Conservation (phyloP, 2,113 vertebrate species). For the Orycteropus afer region DNA sequence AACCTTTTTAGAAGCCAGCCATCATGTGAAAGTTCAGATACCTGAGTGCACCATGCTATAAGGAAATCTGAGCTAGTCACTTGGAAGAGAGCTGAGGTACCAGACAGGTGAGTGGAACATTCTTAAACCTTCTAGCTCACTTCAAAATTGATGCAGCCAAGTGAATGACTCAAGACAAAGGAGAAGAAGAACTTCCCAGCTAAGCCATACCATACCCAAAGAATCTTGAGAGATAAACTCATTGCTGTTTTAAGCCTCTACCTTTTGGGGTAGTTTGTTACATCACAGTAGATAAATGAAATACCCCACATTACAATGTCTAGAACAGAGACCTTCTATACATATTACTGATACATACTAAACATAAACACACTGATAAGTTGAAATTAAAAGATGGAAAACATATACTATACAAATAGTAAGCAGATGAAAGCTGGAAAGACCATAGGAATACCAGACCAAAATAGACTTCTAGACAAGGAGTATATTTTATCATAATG, state of each 20-base stretch:
- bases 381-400: neutral
- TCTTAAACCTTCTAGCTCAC: neutral
- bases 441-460: neutral
- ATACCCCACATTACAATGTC: neutral
- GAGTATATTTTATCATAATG: neutral
- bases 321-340: neutral
- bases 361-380: neutral
- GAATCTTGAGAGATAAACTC: constrained; percentile 7
- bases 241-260: neutral
- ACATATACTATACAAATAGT: neutral
- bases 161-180: neutral
- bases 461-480: constrained; percentile 16
- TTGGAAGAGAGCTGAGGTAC: neutral
- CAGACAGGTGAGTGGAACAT: neutral
- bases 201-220: neutral
- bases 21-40: neutral
- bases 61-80: neutral
- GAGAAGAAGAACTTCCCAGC: neutral
- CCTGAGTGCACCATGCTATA: neutral
- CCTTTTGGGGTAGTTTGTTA: neutral
- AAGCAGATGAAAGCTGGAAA: neutral
- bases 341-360: no score
- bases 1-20: neutral
- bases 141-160: neutral
- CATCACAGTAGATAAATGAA: neutral